Percentiles rank a stretch among this genome's conserved stretches.
Conservation (phyloP, 2,797 vertebrate genomes). For the Phalanger gymnotis region DNA sequence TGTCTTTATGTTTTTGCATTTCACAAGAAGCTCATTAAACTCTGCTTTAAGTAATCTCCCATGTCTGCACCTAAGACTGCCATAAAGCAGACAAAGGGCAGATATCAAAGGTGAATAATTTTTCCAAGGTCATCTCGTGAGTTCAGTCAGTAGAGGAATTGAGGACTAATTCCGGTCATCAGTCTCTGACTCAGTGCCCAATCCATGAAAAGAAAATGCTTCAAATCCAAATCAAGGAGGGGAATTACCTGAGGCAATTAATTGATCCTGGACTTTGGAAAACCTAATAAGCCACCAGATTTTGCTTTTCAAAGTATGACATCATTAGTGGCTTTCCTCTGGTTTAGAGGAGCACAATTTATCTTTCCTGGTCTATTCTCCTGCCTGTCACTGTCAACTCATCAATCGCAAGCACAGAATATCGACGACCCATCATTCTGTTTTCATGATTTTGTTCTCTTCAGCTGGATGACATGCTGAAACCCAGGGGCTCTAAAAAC, state of each 20-base stretch:
- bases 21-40: neutral
- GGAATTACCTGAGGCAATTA: conserved; percentile 67
- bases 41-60: neutral
- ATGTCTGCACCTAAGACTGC: neutral
- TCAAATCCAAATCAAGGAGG: conserved; percentile 44
- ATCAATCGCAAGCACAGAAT: neutral
- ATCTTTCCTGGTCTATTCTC: conserved; percentile 1
- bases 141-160: neutral
- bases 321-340: accelerated
- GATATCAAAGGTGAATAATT: neutral
- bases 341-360: conserved; percentile 4
- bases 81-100: neutral
- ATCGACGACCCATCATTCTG: neutral
- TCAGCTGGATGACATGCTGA: conserved; percentile 20
- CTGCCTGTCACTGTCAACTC: conserved; percentile 25
- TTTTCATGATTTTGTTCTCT: conserved; percentile 19
- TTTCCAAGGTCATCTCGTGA: neutral
- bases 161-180: neutral
- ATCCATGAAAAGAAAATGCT: neutral
- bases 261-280: conserved; percentile 29
- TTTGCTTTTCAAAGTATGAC: neutral
- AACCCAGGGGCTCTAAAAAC: neutral
- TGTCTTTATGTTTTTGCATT: neutral
- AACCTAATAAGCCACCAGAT: conserved; percentile 6
- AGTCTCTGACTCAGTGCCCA: neutral